These are phyloP conservation scores for Galeruca laticollis DNA, from an alignment of 2,888 invertebrate species.

Conservation along the genomic window DNA sequence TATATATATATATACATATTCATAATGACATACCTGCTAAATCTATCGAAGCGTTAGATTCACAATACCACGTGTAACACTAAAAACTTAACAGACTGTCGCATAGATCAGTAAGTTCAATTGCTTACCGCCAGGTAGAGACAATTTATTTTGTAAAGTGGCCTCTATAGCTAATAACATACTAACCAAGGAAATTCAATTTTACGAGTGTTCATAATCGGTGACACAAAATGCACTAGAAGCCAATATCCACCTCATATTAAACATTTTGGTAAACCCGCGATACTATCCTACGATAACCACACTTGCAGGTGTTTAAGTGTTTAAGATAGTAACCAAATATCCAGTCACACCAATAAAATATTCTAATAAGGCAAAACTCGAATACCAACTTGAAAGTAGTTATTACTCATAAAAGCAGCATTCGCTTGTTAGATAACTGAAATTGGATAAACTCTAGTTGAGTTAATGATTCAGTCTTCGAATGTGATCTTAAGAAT, in stretches of 20 bases:
- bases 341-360: neutral
- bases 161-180: no score
- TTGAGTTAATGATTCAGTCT: slow-evolving; percentile 5
- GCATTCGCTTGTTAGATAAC: slow-evolving; percentile 15
- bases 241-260: neutral
- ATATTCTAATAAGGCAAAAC: neutral
- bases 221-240: neutral
- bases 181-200: neutral
- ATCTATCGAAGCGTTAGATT: no score
- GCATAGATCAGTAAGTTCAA: no score
- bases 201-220: neutral
- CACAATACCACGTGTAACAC: no score
- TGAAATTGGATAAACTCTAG: neutral
- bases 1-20: no score
- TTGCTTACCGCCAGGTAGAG: no score
- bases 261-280: neutral
- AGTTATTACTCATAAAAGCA: slow-evolving; percentile 2
- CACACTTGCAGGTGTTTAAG: neutral
- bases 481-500: neutral
- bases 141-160: no score
- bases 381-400: slow-evolving; percentile 1
- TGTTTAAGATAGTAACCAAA: neutral
- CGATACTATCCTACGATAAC: neutral
- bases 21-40: no score
- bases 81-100: no score